Base-by-base conservation (phyloP, 2,888 invertebrate species). In the Theretra japonica region DNA sequence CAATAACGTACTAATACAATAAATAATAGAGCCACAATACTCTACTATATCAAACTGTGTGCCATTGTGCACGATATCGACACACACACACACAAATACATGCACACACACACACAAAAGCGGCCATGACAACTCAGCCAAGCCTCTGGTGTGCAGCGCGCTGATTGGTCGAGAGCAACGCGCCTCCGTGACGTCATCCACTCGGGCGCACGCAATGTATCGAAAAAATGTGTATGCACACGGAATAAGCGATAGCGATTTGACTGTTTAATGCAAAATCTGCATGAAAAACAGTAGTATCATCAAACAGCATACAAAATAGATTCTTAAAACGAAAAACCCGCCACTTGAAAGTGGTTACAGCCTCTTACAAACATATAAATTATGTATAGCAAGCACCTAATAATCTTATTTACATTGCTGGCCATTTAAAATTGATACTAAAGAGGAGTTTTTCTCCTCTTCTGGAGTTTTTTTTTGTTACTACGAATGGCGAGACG, bases 101-200 rank as follows among this genome's bases (percentile, higher is more conserved):
- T 73, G 73, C 76, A 77, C 74, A 77, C 81, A 77, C 73, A 76
- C 69, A 76, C 72, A 75, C 73, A 41, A 72, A 75, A 74, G 81
- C 87, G 86, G 89, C 90, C 90, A 88, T 92, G 87, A 88, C 84
- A 84, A 84, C 80, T 77, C 70, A 68, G 86, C 75, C 93, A 83
- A 90, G 93, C 93, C 93, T 86, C 91, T 89, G 75, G 76, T 83
- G 85, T 79, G 50, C 73, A 30, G 74, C 70, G 8, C 78, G 71
- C 80, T 83, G 87, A 93, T 93, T 93, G 91, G 93, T 70, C 73
- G 80, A 81, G 50, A 72, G 72, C 74, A 83, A 74, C 92, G 88
- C 79, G 91, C 92, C 92, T 91, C 86, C 80, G 75, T 91, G 88
- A 91, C 91, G 90, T 90, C 88, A 90, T 73, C 71, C 41, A 82